A percentile compares a stretch with the other conserved stretches of the same genome.
phyloP scores from a whole-genome alignment of 2,888 invertebrate genomes.

The Agrotis clavis region DNA sequence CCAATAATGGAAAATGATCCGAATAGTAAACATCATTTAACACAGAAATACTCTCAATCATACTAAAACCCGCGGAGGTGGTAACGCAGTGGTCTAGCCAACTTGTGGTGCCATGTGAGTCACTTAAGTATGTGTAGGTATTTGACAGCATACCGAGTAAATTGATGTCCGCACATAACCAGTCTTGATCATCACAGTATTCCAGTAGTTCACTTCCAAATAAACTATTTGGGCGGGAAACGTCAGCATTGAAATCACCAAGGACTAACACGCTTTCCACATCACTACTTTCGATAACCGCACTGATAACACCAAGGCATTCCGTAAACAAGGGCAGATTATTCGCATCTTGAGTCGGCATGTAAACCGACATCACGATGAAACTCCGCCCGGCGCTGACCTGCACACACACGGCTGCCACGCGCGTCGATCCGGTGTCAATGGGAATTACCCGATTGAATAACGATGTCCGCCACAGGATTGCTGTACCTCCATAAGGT shows the following conservation, averaged over 20 bases:
- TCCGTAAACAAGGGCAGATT: conserved; percentile 32
- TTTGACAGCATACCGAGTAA: no score
- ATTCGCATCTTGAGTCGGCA: conserved; percentile 22
- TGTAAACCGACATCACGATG: conserved; percentile 32
- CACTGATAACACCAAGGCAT: conserved; percentile 26
- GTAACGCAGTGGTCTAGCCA: no score
- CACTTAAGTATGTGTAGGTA: no score
- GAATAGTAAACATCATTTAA: no score
- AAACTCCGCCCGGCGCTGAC: conserved; percentile 6
- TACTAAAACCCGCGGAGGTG: no score
- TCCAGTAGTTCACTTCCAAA: conserved; percentile 17
- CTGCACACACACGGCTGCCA: conserved; percentile 25
- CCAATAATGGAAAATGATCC: no score
- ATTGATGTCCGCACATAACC: conserved; percentile 8
- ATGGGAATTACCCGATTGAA: conserved; percentile 9
- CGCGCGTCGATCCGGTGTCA: conserved; percentile 26
- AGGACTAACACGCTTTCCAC: conserved; percentile 20
- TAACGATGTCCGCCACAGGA: no score
- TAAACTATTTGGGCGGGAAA: conserved; percentile 14
- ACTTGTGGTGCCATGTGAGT: no score
- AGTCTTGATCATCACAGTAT: conserved; percentile 19
- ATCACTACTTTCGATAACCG: conserved; percentile 18
- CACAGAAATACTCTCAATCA: no score
- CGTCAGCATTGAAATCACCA: conserved; percentile 30
- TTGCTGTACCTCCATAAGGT: no score